Conservation (phyloP, 1,140 invertebrate species). For the Drosophila asahinai region DNA sequence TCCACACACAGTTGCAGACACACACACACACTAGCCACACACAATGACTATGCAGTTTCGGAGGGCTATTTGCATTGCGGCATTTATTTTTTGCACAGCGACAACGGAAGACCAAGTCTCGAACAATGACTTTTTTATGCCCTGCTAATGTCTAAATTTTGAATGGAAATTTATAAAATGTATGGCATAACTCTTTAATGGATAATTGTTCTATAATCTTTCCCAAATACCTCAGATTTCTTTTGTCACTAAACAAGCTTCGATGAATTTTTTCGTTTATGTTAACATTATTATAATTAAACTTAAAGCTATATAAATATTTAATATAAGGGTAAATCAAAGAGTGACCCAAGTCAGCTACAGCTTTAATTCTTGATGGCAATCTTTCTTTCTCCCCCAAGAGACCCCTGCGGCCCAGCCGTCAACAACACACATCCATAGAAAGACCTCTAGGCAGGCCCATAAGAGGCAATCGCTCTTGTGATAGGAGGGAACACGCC, state of each 20-base stretch:
- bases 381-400: not conserved
- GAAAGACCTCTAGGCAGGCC: constrained; percentile 12
- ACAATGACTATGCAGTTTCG: constrained; percentile 39
- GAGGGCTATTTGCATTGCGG: constrained; percentile 38
- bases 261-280: no score
- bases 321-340: not conserved
- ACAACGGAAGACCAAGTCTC: not conserved
- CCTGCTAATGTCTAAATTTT: constrained; percentile 2
- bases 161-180: not conserved
- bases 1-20: not conserved
- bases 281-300: no score
- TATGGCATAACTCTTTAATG: no score
- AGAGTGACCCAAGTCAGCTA: not conserved
- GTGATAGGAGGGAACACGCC: constrained; percentile 26
- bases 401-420: not conserved
- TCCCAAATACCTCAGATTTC: no score
- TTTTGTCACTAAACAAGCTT: no score
- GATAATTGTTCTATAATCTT: no score
- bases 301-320: not conserved
- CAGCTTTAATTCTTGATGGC: constrained; percentile 1
- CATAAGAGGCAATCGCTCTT: constrained; percentile 47
- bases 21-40: constrained; percentile 7
- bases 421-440: constrained; percentile 10
- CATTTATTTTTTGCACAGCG: constrained; percentile 39
- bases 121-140: constrained; percentile 32